Percentiles rank a stretch among this genome's conserved stretches.
phyloP scores from a whole-genome alignment of 2,113 vertebrate genomes.

The Chaenogobius annularis region DNA sequence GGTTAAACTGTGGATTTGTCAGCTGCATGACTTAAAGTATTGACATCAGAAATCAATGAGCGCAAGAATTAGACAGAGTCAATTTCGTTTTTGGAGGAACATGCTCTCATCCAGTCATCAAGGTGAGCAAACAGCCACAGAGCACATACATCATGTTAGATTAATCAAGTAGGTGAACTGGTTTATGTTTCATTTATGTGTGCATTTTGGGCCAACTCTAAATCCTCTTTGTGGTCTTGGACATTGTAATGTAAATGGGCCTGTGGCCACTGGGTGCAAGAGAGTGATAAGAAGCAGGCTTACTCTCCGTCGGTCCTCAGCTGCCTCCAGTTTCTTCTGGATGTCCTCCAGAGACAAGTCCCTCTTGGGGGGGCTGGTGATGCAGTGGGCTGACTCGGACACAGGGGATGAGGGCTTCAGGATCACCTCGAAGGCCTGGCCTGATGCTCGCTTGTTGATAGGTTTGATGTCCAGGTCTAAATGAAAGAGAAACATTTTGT shows the following conservation, averaged over 20 bases:
- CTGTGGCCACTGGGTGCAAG: conserved; percentile 6
- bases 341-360: conserved; percentile 95
- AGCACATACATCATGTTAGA: not conserved
- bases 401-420: conserved; percentile 93
- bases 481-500: not conserved
- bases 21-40: conserved; percentile 27
- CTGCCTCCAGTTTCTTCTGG: conserved; percentile 96
- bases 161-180: not conserved
- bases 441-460: conserved; percentile 94
- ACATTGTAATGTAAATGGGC: not conserved
- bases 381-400: conserved; percentile 84
- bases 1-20: conserved; percentile 24
- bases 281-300: conserved; percentile 41
- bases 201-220: not conserved
- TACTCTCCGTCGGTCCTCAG: conserved; percentile 95
- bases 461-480: conserved; percentile 97
- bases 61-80: conserved; percentile 30
- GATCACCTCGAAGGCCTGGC: conserved; percentile 97
- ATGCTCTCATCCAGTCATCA: not conserved
- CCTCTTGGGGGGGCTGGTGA: conserved; percentile 90
- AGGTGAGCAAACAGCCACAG: conserved; percentile 4
- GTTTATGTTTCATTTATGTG: not conserved
- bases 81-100: not conserved
- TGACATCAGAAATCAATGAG: conserved; percentile 38
- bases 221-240: not conserved